phyloP scores from a whole-genome alignment of 2,113 vertebrate genomes.

The Trinectes maculatus region DNA sequence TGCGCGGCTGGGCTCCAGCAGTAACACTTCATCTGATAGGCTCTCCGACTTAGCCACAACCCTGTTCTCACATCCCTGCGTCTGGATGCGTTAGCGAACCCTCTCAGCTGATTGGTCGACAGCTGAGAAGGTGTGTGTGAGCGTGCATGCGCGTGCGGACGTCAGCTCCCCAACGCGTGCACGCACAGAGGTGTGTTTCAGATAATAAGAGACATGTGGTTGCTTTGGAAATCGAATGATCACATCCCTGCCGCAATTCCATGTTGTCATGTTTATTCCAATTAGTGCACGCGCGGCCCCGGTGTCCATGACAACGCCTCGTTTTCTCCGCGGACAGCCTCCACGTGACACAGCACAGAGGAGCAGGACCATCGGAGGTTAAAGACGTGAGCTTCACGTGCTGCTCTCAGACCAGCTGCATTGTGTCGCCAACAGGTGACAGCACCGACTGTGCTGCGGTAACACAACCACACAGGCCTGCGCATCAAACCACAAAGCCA shows the following conservation, averaged over 20 bases:
- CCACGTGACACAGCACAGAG: constrained; percentile 64
- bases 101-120: constrained; percentile 52
- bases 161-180: neutral
- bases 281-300: constrained; percentile 18
- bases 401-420: constrained; percentile 10
- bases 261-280: neutral
- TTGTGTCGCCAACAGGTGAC: constrained; percentile 53
- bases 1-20: neutral
- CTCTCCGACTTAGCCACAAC: neutral
- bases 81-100: constrained; percentile 5
- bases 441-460: constrained; percentile 27
- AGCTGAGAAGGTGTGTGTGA: constrained; percentile 47
- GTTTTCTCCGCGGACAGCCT: constrained; percentile 50
- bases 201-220: neutral
- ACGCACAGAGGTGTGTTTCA: neutral
- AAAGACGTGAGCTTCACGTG: constrained; percentile 11
- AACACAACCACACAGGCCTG: constrained; percentile 5
- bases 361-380: too few relatives aligned
- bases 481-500: neutral
- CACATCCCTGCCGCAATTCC: neutral
- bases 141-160: constrained; percentile 9
- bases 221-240: neutral
- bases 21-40: constrained; percentile 41
- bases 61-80: constrained; percentile 26
- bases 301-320: constrained; percentile 71